Percentiles rank a stretch among this genome's conserved stretches.
Conservation (phyloP, 2,113 vertebrate species). For the Pholis gunnellus region DNA sequence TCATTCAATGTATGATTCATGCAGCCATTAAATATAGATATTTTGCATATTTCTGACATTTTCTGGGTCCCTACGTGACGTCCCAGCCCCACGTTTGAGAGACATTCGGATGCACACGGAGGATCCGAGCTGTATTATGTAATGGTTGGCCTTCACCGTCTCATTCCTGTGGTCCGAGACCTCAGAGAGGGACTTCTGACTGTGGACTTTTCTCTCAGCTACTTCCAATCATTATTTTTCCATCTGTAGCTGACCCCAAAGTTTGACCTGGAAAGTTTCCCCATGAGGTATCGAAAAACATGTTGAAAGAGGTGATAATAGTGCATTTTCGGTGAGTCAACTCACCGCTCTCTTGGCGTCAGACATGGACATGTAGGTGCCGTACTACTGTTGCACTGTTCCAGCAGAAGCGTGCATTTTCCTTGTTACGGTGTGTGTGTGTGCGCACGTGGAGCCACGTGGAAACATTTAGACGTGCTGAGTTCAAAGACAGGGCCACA, state of each 20-base stretch:
- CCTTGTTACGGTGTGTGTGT: constrained; percentile 36
- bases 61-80: not conserved
- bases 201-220: constrained; percentile 44
- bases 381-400: not conserved
- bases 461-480: constrained; percentile 55
- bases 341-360: not conserved
- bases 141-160: constrained; percentile 56
- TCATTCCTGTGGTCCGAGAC: constrained; percentile 71
- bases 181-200: constrained; percentile 44
- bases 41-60: too few species aligned
- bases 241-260: not conserved
- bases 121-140: constrained; percentile 54
- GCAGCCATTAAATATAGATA: too few species aligned
- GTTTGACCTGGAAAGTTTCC: constrained; percentile 22
- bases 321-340: not conserved
- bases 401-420: not conserved
- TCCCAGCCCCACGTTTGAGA: not conserved
- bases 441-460: constrained; percentile 64
- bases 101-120: constrained; percentile 42
- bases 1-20: not conserved
- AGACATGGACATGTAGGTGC: not conserved
- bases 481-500: constrained; percentile 62
- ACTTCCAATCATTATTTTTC: constrained; percentile 3
- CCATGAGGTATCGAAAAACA: not conserved
- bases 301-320: not conserved